Percentiles rank a stretch among this genome's conserved stretches.
Evolutionary conservation across 2,888 invertebrate species (phyloP).

Genomic region (Cabera pusaria): DNA sequence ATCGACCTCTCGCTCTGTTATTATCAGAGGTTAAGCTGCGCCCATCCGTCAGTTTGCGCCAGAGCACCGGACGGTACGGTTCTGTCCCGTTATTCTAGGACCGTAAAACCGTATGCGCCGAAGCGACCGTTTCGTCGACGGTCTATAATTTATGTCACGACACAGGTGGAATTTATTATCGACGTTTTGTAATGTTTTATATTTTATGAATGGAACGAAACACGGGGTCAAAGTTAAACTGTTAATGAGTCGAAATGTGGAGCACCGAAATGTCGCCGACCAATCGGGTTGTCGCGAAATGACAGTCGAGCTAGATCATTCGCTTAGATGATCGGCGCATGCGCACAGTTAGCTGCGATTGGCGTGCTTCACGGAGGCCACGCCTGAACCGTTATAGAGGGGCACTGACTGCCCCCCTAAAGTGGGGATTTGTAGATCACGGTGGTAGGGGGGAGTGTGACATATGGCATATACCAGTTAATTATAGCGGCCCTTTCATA

Average conservation of each 20-base stretch:
- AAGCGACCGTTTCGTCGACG: slow-evolving; percentile 58
- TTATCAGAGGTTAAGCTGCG: slow-evolving; percentile 80
- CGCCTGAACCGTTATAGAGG: slow-evolving; percentile 81
- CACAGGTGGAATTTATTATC: slow-evolving; percentile 57
- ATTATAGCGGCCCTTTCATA: slow-evolving; percentile 60
- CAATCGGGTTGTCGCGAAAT: slow-evolving; percentile 77
- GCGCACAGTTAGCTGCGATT: slow-evolving; percentile 69
- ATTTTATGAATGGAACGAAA: slow-evolving; percentile 37
- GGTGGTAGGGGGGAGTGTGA: slow-evolving; percentile 58
- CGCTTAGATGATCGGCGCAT: slow-evolving; percentile 72
- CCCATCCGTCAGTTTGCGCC: slow-evolving; percentile 79
- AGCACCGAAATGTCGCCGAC: slow-evolving; percentile 55
- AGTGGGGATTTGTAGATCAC: slow-evolving; percentile 76
- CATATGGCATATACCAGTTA: slow-evolving; percentile 68
- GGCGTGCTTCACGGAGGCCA: slow-evolving; percentile 70
- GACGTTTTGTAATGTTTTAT: slow-evolving; percentile 39
- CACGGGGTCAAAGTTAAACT: slow-evolving; percentile 59
- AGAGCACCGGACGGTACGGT: slow-evolving; percentile 73
- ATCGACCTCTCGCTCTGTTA: slow-evolving; percentile 67
- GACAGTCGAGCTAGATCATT: slow-evolving; percentile 80
- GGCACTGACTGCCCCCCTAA: slow-evolving; percentile 72
- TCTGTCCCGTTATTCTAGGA: slow-evolving; percentile 66
- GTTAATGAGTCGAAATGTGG: slow-evolving; percentile 51
- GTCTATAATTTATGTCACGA: slow-evolving; percentile 59
- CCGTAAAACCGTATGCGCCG: slow-evolving; percentile 66